Conservation (phyloP, 2,113 vertebrate species). For the Ammodytes marinus region DNA sequence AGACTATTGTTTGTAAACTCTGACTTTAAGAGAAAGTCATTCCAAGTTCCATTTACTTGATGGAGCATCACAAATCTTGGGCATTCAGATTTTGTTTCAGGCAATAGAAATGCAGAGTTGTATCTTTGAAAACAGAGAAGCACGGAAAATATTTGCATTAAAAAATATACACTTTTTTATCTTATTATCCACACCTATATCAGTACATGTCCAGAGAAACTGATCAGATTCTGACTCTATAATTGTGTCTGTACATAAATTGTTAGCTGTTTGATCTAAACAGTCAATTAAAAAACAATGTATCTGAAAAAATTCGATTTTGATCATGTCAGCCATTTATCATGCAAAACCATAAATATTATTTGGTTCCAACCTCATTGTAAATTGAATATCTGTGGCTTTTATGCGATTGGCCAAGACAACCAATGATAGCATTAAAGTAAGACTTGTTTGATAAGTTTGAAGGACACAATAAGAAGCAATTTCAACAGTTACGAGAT, state of each 20-base stretch:
- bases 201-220: not conserved
- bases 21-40: not conserved
- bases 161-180: not conserved
- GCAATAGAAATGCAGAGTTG: too few relatives aligned
- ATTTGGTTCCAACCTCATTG: not conserved
- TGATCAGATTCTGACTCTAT: not conserved
- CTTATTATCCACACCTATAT: not conserved
- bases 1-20: not conserved
- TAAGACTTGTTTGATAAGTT: not conserved
- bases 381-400: not conserved
- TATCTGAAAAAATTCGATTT: not conserved
- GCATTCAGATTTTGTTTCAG: too few relatives aligned
- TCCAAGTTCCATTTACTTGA: not conserved
- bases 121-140: too few relatives aligned
- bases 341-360: not conserved
- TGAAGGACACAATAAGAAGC: not conserved
- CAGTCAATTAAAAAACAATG: not conserved
- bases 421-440: not conserved
- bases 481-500: not conserved
- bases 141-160: not conserved
- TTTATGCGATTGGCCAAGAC: not conserved
- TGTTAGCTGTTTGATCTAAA: not conserved
- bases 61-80: not conserved
- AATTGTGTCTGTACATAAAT: not conserved
- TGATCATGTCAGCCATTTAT: not conserved